Evolutionary conservation across 2,113 vertebrate genomes (phyloP), one percentile per base, ranked within the genome.

Genomic region (Anhinga anhinga): DNA sequence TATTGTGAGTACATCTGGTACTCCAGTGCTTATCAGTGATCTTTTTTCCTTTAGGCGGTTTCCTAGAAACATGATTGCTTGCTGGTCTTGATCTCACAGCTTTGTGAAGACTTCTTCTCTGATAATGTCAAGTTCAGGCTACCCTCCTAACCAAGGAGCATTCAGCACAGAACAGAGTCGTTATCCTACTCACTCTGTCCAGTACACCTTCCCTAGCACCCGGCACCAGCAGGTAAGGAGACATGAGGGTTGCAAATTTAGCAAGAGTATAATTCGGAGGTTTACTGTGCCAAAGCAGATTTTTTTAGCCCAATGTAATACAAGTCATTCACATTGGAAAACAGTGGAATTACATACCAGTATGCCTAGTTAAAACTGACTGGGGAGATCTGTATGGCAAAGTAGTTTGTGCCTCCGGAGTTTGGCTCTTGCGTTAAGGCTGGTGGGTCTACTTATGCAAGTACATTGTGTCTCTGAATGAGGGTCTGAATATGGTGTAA

Each of bases 111-210:
- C 97, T 95, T 95, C 98, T 97, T 96, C 97, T 93, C 97, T 97
- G 96, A 98, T 98, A 98, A 99, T 99, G 99, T 99, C 99, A 97
- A 99, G 99, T 99, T 99, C 99, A 82, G 99, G 99, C 98, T 99
- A 99, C 97, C 99, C 99, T 98, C 98, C 99, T 93, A 99, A 98
- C 97, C 99, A 99, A 98, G 99, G 99, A 98, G 98, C 99, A 93
- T 99, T 99, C 98, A 99, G 99, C 98, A 98, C 98, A 78, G 99
- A 99, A 94, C 99, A 99, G 98, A 98, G 98, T 97, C 99, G 99
- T 29, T 99, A 99, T 71, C 99, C 99, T 47, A 77, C 98, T 29
- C 99, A 99, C 92, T 99, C 99, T 94, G 99, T 99, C 95, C 99
- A 99, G 97, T 99, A 99, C 95, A 98, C 98, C 92, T 99, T 99